Conservation (phyloP, 2,113 vertebrate genomes). For the Cottus gobio region DNA sequence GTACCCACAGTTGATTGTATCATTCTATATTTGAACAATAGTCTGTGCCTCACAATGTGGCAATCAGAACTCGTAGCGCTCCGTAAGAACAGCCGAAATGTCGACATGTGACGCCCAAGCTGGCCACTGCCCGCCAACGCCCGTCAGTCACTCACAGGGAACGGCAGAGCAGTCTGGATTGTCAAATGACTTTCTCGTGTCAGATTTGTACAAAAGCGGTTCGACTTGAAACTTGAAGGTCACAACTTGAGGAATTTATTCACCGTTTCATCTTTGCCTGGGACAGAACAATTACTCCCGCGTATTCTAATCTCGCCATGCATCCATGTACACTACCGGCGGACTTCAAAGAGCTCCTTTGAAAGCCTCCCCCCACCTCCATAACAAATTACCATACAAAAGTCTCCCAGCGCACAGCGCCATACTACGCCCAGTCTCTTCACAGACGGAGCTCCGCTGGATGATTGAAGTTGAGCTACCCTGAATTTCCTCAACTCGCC, state of each 20-base stretch:
- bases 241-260: constrained; percentile 50
- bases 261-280: constrained; percentile 62
- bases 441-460: constrained; percentile 48
- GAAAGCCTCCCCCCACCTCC: constrained; percentile 53
- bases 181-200: constrained; percentile 54
- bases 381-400: constrained; percentile 76
- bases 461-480: constrained; percentile 74
- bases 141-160: constrained; percentile 25
- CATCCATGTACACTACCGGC: constrained; percentile 55
- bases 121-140: constrained; percentile 3
- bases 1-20: neutral
- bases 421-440: constrained; percentile 59
- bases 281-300: constrained; percentile 56
- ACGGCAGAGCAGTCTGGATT: constrained; percentile 21
- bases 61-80: neutral
- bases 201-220: constrained; percentile 47
- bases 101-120: neutral
- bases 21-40: neutral
- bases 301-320: constrained; percentile 63
- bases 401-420: constrained; percentile 62
- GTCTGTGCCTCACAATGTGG: neutral
- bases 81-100: constrained; percentile 4
- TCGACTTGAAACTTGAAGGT: constrained; percentile 66
- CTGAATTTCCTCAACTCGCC: constrained; percentile 63
- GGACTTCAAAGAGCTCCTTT: constrained; percentile 70